Evolutionary conservation across 2,888 invertebrate species (phyloP).

Genomic region (Uloborus plumipes): DNA sequence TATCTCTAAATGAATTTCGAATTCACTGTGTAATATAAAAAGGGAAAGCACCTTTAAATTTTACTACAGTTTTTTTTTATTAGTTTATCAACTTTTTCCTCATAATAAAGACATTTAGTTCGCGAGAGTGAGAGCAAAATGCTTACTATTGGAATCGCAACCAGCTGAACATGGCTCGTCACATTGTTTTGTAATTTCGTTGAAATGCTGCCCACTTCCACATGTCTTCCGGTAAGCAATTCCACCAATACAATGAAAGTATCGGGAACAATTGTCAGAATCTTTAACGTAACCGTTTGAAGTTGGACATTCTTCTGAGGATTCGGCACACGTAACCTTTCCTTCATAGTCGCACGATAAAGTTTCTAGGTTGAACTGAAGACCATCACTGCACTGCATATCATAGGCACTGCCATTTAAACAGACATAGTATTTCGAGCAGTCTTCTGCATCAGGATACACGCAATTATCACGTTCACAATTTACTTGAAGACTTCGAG

Average conservation of each 20-base stretch:
- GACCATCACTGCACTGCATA: conserved; percentile 18
- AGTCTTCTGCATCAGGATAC: conserved; percentile 12
- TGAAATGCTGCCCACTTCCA: conserved; percentile 2
- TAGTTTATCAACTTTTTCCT: no score
- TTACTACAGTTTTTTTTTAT: no score
- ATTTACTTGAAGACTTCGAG: not conserved
- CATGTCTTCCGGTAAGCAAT: conserved; percentile 75
- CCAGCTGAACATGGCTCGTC: conserved; percentile 36
- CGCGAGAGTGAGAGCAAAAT: not conserved
- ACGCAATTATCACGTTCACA: not conserved
- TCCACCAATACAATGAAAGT: conserved; percentile 75
- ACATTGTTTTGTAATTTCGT: not conserved
- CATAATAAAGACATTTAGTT: no score
- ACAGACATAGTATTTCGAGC: conserved; percentile 37
- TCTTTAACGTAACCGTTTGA: conserved; percentile 17
- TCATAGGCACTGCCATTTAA: conserved; percentile 37
- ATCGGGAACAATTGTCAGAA: conserved; percentile 6
- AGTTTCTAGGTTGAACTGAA: conserved; percentile 20
- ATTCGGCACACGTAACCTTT: conserved; percentile 13
- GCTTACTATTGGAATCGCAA: conserved; percentile 25
- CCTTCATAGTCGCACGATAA: conserved; percentile 44
- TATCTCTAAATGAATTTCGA: no score
- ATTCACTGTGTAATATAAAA: no score
- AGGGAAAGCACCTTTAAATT: no score
- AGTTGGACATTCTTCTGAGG: not conserved